A percentile compares a stretch with the other conserved stretches of the same genome.
Evolutionary conservation across 2,113 vertebrate genomes (phyloP).

Genomic region (Melanocharis versteri): DNA sequence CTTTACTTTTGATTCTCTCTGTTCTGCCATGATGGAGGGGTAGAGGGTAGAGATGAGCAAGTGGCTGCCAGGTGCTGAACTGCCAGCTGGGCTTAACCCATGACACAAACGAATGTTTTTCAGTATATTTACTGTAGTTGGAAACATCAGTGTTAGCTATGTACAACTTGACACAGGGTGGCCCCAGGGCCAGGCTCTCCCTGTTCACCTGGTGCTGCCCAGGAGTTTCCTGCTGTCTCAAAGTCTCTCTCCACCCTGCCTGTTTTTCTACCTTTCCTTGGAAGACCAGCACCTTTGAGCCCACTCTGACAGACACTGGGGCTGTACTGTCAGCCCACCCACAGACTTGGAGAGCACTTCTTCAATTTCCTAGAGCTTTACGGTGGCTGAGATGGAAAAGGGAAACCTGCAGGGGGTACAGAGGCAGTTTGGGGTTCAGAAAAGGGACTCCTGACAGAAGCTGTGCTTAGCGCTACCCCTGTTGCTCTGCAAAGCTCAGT

Average conservation of each 20-base stretch:
- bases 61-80: not conserved
- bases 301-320: fast-evolving
- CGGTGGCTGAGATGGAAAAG: not conserved
- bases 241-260: not conserved
- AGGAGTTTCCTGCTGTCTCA: not conserved
- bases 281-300: not conserved
- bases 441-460: not conserved
- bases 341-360: not conserved
- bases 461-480: fast-evolving
- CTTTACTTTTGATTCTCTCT: not conserved
- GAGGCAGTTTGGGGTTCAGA: not conserved
- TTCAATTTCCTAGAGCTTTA: not conserved
- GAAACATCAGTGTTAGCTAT: not conserved
- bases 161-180: not conserved
- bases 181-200: not conserved
- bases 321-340: not conserved
- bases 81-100: not conserved
- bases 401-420: not conserved
- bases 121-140: not conserved
- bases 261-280: not conserved
- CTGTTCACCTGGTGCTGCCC: not conserved
- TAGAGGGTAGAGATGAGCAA: not conserved
- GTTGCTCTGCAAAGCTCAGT: not conserved
- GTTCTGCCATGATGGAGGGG: not conserved
- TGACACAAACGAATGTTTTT: not conserved